These are phyloP conservation scores for Panonychus citri DNA, from an alignment of 1,140 invertebrate species.

Conservation along the genomic window DNA sequence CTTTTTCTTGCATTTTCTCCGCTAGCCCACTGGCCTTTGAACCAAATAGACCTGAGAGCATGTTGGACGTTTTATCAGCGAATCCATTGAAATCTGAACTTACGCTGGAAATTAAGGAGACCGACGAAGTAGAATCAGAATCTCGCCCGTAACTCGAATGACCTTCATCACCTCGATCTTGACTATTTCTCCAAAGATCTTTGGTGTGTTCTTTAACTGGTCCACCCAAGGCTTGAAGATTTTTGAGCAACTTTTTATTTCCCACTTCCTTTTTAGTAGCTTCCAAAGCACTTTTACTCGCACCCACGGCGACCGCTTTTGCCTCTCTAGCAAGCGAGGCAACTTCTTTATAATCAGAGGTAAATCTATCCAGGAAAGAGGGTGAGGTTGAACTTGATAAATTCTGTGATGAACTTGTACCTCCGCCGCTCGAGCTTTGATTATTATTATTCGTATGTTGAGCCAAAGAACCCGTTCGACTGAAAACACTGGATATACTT, in stretches of 20 bases:
- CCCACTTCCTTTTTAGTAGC: constrained; percentile 41
- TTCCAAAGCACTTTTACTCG: constrained; percentile 51
- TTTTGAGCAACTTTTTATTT: constrained; percentile 6
- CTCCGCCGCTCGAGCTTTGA: too few species aligned
- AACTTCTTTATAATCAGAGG: constrained; percentile 63
- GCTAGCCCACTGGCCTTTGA: constrained; percentile 10
- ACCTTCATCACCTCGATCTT: not conserved
- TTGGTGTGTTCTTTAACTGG: constrained; percentile 11
- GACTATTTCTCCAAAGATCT: constrained; percentile 10
- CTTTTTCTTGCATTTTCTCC: constrained; percentile 28
- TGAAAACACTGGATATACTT: constrained; percentile 13
- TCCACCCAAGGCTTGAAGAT: constrained; percentile 15
- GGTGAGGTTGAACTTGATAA: not conserved
- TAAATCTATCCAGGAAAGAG: constrained; percentile 32
- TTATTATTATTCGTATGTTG: not conserved
- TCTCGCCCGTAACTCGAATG: not conserved
- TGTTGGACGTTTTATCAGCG: constrained; percentile 62
- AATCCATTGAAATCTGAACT: constrained; percentile 43
- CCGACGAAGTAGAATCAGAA: constrained; percentile 9
- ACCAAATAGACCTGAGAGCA: constrained; percentile 66
- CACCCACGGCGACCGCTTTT: constrained; percentile 56
- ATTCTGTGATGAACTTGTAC: not conserved
- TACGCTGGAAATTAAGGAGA: constrained; percentile 13
- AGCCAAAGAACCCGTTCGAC: constrained; percentile 7
- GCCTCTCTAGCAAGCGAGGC: constrained; percentile 61